phyloP scores from a whole-genome alignment of 1,140 invertebrate genomes.

The Rhagoletis pomonella region DNA sequence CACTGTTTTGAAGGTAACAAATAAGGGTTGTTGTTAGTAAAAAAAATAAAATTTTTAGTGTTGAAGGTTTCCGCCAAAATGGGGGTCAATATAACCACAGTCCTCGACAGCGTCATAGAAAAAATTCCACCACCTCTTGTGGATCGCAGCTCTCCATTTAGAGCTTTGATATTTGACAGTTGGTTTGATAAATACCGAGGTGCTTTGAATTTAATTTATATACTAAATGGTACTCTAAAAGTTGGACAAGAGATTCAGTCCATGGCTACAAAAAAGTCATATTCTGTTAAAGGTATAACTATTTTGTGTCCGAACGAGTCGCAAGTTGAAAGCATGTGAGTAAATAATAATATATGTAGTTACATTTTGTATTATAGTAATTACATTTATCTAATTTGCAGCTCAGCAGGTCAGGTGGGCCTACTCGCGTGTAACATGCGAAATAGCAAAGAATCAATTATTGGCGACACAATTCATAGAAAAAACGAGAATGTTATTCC shows the following conservation, averaged over 20 bases:
- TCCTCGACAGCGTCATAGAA: slow-evolving; percentile 86
- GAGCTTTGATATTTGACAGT: slow-evolving; percentile 93
- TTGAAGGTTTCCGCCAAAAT: slow-evolving; percentile 91
- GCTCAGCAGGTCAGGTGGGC: slow-evolving; percentile 78
- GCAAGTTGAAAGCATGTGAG: slow-evolving; percentile 78
- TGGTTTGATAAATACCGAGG: slow-evolving; percentile 95
- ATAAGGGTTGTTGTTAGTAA: background rate
- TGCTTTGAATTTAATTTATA: slow-evolving; percentile 85
- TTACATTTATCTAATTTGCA: slow-evolving; percentile 22
- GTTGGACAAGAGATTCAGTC: slow-evolving; percentile 79
- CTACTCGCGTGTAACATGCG: slow-evolving; percentile 89
- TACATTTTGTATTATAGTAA: background rate
- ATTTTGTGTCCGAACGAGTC: slow-evolving; percentile 87
- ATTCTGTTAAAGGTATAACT: slow-evolving; percentile 87
- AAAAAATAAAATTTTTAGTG: slow-evolving; percentile 13
- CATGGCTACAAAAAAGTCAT: slow-evolving; percentile 80
- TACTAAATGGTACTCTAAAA: slow-evolving; percentile 84
- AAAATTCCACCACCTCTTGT: slow-evolving; percentile 85
- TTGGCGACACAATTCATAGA: slow-evolving; percentile 90
- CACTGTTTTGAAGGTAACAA: slow-evolving; percentile 79
- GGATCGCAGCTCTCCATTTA: slow-evolving; percentile 79
- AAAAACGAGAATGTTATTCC: slow-evolving; percentile 71
- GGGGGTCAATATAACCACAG: slow-evolving; percentile 85
- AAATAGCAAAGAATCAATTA: slow-evolving; percentile 83
- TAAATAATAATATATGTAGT: background rate